Evolutionary conservation across 1,140 invertebrate genomes (phyloP).

Genomic region (Coenobita brevimanus): DNA sequence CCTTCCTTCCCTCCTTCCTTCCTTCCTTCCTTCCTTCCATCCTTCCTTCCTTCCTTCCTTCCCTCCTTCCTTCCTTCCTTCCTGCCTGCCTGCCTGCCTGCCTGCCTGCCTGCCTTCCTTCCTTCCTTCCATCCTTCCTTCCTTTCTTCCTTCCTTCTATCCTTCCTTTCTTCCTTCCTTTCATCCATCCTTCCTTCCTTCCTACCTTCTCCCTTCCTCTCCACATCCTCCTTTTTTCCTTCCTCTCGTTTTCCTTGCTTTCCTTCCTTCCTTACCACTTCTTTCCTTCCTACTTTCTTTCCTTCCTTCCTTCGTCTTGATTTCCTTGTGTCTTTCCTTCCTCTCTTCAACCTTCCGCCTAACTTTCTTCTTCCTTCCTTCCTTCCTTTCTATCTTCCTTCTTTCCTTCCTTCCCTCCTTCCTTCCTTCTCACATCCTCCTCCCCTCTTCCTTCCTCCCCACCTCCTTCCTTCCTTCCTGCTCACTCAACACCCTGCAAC

Average conservation of each 20-base stretch:
- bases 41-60: background rate
- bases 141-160: background rate
- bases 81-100: background rate
- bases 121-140: background rate
- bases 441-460: too few relatives aligned
- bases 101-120: background rate
- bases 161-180: background rate
- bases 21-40: background rate
- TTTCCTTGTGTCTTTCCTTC: too few relatives aligned
- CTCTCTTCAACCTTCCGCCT: too few relatives aligned
- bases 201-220: background rate
- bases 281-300: too few relatives aligned
- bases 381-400: background rate
- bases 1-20: background rate
- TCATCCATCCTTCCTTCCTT: background rate
- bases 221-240: background rate
- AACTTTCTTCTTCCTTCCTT: background rate
- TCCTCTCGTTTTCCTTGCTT: too few relatives aligned
- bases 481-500: background rate
- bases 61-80: background rate
- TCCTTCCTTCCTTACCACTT: background rate
- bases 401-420: constrained; percentile 1
- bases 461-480: too few relatives aligned
- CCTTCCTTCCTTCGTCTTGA: too few relatives aligned
- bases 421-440: too few relatives aligned